phyloP scores from a whole-genome alignment of 2,113 vertebrate species.

The Hystrix brachyura region DNA sequence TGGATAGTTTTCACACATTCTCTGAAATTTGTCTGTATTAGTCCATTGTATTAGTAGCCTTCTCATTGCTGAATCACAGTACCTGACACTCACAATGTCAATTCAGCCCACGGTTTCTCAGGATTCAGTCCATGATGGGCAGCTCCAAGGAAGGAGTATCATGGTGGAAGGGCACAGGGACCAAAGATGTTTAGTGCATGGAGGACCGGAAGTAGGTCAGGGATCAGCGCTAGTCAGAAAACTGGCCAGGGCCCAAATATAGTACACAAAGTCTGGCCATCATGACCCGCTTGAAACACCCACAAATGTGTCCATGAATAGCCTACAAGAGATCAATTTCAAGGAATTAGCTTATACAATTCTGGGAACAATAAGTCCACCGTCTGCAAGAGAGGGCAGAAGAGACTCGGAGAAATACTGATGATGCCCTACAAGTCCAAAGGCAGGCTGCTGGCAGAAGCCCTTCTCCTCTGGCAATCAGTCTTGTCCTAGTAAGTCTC shows the following conservation, averaged over 20 bases:
- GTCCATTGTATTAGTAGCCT: not conserved
- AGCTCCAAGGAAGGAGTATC: not conserved
- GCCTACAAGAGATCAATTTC: not conserved
- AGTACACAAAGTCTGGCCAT: not conserved
- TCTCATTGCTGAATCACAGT: not conserved
- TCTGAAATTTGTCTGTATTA: not conserved
- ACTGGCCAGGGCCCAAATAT: not conserved
- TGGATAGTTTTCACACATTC: not conserved
- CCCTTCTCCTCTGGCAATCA: not conserved
- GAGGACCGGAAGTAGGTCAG: not conserved
- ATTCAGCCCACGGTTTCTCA: not conserved
- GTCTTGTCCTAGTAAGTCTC: not conserved
- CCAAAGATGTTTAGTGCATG: not conserved
- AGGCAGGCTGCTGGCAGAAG: not conserved
- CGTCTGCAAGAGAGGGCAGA: not conserved
- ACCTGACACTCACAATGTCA: not conserved
- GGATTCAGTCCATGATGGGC: not conserved
- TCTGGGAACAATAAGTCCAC: not conserved
- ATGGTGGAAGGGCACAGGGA: fast-evolving
- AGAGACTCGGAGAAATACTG: not conserved
- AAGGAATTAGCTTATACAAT: not conserved
- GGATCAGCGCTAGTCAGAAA: not conserved
- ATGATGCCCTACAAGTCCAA: not conserved
- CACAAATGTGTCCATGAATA: not conserved
- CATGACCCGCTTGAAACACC: not conserved